Base-by-base conservation (phyloP, 2,113 vertebrate species). In the Bubo scandiacus region DNA sequence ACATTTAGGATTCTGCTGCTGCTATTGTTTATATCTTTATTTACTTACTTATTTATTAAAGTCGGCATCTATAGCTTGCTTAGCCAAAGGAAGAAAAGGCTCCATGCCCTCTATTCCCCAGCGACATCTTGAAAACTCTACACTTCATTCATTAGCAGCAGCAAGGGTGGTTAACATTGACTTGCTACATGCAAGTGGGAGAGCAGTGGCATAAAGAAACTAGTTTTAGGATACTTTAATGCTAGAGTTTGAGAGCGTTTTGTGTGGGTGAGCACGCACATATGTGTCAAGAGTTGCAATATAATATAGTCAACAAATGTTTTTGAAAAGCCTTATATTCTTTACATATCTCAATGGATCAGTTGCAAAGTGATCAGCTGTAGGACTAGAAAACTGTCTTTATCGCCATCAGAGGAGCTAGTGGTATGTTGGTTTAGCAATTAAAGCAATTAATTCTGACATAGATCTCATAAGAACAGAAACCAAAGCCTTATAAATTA, bases 371-470 rank as follows among this genome's bases (percentile, higher is more conserved):
- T 20, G 32, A 68, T 55, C 52, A 63, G 15, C 36, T 55, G 9
- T 40, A 84, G 57, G n/a, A 81, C 40, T n/a, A 47, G 38, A 81
- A 92, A 94, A 81, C 6, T 51, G 49, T 22, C 34, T 73, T 88
- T 57, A 45, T 0, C 8, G 12, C 34, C 75, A 77, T 49, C 51
- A 93, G n/a, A 86, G 23, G 40, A 80, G 12, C 29, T 45, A 85
- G 51, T 1, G 4, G 21, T 10, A 3, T 71, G 17, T 54, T 90
- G 55, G 15, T 73, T 75, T 62, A 92, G 68, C 59, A 84, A 70
- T 93, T 86, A 86, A 86, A 81, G 18, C 45, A 82, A 79, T 91
- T 96, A 85, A 77, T 79, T 93, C 38, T 51, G 86, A 89, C 3
- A 42, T 2, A 55, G 36, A 71, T 80, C 47, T 92, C 2, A 1